phyloP scores from a whole-genome alignment of 2,888 invertebrate genomes.

The Lasioglossum morio region DNA sequence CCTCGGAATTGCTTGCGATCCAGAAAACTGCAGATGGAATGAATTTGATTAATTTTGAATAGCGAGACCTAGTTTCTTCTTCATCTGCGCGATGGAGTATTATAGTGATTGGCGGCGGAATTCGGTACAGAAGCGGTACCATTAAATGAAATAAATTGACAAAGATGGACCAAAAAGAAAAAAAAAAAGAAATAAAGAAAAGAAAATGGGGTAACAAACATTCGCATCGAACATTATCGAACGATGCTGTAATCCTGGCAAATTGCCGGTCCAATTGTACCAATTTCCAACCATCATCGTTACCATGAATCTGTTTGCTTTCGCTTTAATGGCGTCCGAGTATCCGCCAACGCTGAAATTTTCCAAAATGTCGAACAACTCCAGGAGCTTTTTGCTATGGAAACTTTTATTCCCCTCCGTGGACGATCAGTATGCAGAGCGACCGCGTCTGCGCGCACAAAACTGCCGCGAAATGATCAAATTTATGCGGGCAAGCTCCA shows the following conservation, averaged over 20 bases:
- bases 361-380: not conserved
- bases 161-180: not conserved
- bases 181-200: not conserved
- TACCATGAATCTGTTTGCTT: not conserved
- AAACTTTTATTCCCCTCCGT: not conserved
- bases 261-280: not conserved
- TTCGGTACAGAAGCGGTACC: not conserved
- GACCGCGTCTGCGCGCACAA: not conserved
- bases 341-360: not conserved
- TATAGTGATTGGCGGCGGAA: not conserved
- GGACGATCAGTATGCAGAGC: constrained; percentile 12
- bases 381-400: not conserved
- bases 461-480: not conserved
- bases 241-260: not conserved
- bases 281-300: constrained; percentile 1
- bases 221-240: not conserved
- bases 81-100: not conserved
- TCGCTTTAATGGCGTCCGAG: not conserved
- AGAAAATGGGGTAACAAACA: not conserved
- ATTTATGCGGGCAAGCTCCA: not conserved
- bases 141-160: not conserved
- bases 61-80: not conserved
- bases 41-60: constrained; percentile 32
- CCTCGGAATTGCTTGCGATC: constrained; percentile 21
- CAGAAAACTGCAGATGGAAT: constrained; percentile 1